Percentiles rank a stretch among this genome's conserved stretches.
These are phyloP conservation scores for Acanthosoma haemorrhoidale DNA, from an alignment of 2,888 invertebrate genomes.

Conservation along the genomic window DNA sequence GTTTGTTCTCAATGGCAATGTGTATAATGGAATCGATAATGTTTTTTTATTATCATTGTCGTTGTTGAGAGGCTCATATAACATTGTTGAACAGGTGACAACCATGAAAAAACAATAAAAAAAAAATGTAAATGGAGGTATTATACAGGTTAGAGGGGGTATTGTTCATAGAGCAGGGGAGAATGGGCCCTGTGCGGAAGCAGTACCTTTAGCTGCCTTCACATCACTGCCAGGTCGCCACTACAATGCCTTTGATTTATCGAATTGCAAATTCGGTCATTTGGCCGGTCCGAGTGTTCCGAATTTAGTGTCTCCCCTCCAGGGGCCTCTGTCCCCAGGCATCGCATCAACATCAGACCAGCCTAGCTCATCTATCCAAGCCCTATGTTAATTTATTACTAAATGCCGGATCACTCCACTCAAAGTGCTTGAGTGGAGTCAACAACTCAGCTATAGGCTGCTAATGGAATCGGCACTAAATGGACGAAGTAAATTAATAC, in stretches of 20 bases:
- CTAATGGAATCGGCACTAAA: too few species aligned
- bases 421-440: too few species aligned
- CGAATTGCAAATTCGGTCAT: conserved; percentile 14
- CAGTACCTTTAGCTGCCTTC: conserved; percentile 10
- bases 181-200: not conserved
- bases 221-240: conserved; percentile 9
- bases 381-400: not conserved
- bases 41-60: too few species aligned
- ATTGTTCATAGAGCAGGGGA: not conserved
- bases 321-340: not conserved
- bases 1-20: too few species aligned
- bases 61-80: too few species aligned
- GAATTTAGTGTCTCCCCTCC: conserved; percentile 1
- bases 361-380: conserved; percentile 3
- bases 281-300: not conserved
- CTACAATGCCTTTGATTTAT: conserved; percentile 12
- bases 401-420: too few species aligned
- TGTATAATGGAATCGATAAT: too few species aligned
- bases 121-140: conserved; percentile 5
- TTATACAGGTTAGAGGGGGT: conserved; percentile 1
- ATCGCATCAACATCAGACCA: too few species aligned
- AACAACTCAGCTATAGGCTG: too few species aligned
- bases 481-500: too few species aligned
- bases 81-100: conserved; percentile 9
- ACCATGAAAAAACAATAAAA: too few species aligned